phyloP scores from a whole-genome alignment of 2,797 vertebrate species.

The Bovichtus diacanthus region DNA sequence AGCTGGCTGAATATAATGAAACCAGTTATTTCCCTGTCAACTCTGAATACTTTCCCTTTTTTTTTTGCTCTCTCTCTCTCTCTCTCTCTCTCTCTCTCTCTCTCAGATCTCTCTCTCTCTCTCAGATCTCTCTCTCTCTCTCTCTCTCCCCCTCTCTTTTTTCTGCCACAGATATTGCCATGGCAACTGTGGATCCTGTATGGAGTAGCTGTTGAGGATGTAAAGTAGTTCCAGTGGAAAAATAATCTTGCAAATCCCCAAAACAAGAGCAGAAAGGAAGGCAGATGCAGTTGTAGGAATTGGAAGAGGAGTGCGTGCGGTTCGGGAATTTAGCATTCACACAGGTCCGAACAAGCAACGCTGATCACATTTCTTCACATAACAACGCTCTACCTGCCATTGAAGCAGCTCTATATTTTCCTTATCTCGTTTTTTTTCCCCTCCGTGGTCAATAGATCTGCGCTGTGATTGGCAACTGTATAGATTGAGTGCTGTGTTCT shows the following conservation, averaged over 20 bases:
- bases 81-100: slow-evolving; percentile 17
- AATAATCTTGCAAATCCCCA: slow-evolving; percentile 84
- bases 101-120: too few species aligned
- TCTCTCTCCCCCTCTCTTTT: slow-evolving; percentile 12
- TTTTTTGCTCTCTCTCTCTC: slow-evolving; percentile 8
- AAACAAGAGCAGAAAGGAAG: slow-evolving; percentile 73
- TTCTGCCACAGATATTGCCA: slow-evolving; percentile 78
- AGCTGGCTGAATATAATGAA: slow-evolving; percentile 82
- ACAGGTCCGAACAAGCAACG: slow-evolving; percentile 17
- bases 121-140: slow-evolving; percentile 7
- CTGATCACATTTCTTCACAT: slow-evolving; percentile 30
- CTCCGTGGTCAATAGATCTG: slow-evolving; percentile 71
- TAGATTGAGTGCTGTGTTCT: slow-evolving; percentile 71
- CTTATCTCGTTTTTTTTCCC: slow-evolving; percentile 48
- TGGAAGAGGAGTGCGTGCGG: slow-evolving; percentile 61
- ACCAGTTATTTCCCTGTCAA: slow-evolving; percentile 84
- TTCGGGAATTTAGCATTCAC: slow-evolving; percentile 70
- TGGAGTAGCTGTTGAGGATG: slow-evolving; percentile 73
- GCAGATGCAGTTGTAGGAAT: slow-evolving; percentile 70
- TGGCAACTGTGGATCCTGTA: slow-evolving; percentile 83
- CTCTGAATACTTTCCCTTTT: slow-evolving; percentile 70
- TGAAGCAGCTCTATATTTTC: slow-evolving; percentile 54
- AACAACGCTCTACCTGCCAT: slow-evolving; percentile 52
- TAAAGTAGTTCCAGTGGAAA: slow-evolving; percentile 76
- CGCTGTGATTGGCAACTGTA: slow-evolving; percentile 76